Evolutionary conservation across 2,888 invertebrate genomes (phyloP), one percentile per base, ranked within the genome.

Genomic region (Agelastica alni): DNA sequence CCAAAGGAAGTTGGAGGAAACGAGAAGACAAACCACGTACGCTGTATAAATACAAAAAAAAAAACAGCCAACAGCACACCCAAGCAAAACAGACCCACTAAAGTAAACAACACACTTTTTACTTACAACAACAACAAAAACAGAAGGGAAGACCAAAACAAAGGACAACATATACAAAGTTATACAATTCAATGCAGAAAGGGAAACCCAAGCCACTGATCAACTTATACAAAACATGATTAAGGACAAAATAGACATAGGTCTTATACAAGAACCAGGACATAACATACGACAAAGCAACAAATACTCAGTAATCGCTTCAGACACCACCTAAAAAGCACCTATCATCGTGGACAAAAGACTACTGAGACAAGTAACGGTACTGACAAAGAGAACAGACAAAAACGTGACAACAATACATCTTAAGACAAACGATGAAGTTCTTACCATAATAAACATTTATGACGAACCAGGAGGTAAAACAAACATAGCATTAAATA

Each of bases 401-500:
- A 16, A 14, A 3, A 41, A 28, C 6, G 16, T 18, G 1, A 12
- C 10, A 5, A 18, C 34, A 7, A 4, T 36, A 6, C 7, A 13
- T 9, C 7, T 36, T 4, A 12, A 2, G 7, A 36, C n/a, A 14
- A 2, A 36, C 4, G 16, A 36, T 2, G 5, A 14, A 6, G 5
- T 16, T 14, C 13, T 36, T 1, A 36, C 34, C 9, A 36, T 36
- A n/a, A n/a, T n/a, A n/a, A n/a, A 32, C n/a, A 22, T 59, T 1
- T 56, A 59, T 9, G 53, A 57, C 18, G 57, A 54, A 36, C 47
- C 53, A 18, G 43, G 54, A 16, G 44, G 45, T 3, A 31, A 4
- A 9, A 10, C 2, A 32, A 51, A 47, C 18, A 39, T 4, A 3
- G 44, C 44, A 17, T 17, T 51, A 1, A 10, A 37, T 4, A 44